Evolutionary conservation across 2,113 vertebrate species (phyloP), one percentile per base, ranked within the genome.

Genomic region (Notothenia coriiceps): DNA sequence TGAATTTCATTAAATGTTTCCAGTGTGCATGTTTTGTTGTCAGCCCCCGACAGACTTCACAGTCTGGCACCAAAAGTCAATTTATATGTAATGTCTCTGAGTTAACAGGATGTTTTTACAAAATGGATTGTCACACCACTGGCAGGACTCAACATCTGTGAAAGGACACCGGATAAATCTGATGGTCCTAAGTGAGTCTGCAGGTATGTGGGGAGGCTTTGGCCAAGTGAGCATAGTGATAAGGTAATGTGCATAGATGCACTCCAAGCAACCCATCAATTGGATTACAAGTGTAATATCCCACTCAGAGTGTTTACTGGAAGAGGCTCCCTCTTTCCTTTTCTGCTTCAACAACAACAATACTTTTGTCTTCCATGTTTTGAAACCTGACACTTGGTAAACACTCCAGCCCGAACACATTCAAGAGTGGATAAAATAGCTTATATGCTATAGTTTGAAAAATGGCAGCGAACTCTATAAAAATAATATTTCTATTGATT

Each of bases 231-330:
- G 77, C 74, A 18, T 14, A 76, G 74, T 69, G 71, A 65, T 59
- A 75, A 57, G 66, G 70, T 90, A 91, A 91, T 90, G 84, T 74
- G 51, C 73, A 47, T 74, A 50, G 74, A 77, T 86, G 88, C 87
- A 90, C 84, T 90, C 20, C 63, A 69, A 88, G 79, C 74, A 89
- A 87, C 59, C 75, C 80, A 88, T 90, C 63, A 84, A 92, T 91
- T 92, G 33, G 67, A 90, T 92, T 91, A 93, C 55, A 83, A 83
- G 80, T 76, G 84, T 82, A 86, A 91, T 91, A 77, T 86, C 72
- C 84, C 82, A 81, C 89, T 91, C 67, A 82, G 68, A 84, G 74
- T 77, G 90, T 86, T 94, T 93, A 74, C 90, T 82, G 92, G 91
- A 90, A 92, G 81, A 70, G 61, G 75, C 50, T 55, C 12, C 74